These are phyloP conservation scores for Odontothrips loti DNA, from an alignment of 2,888 invertebrate genomes.

Conservation along the genomic window DNA sequence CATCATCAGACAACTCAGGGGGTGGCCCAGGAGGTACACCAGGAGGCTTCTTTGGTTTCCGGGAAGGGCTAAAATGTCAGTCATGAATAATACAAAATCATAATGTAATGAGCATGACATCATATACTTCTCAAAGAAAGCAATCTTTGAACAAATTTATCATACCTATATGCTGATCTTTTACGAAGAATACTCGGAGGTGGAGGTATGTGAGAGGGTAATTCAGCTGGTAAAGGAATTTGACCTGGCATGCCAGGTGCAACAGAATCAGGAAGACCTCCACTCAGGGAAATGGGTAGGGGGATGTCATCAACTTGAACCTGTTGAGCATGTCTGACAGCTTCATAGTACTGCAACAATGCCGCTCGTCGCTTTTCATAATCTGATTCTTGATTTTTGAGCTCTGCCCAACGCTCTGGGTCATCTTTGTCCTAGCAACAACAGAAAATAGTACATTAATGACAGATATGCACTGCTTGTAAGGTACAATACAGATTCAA, in stretches of 20 bases:
- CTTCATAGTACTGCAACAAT: conserved; percentile 88
- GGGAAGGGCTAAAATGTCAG: conserved; percentile 13
- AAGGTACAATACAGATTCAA: background rate
- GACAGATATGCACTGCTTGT: background rate
- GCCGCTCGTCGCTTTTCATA: conserved; percentile 86
- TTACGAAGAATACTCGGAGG: conserved; percentile 71
- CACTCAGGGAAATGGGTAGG: conserved; percentile 54
- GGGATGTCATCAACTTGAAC: conserved; percentile 94
- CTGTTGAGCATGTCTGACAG: conserved; percentile 91
- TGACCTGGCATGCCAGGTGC: conserved; percentile 40
- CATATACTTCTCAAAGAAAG: conserved; percentile 27
- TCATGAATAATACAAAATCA: background rate
- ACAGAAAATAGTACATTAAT: conserved; percentile 27
- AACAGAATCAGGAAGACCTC: conserved; percentile 37
- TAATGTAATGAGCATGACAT: background rate
- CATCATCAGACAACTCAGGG: conserved; percentile 65
- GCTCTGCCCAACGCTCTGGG: conserved; percentile 85
- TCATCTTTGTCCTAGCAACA: conserved; percentile 82
- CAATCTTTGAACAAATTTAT: conserved; percentile 13
- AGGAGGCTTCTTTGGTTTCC: conserved; percentile 53
- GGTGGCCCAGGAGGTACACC: conserved; percentile 86
- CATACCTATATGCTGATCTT: conserved; percentile 54
- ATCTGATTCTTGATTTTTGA: conserved; percentile 86
- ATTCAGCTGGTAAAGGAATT: conserved; percentile 38
- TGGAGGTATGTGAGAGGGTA: conserved; percentile 55